Base-by-base conservation (phyloP, 2,888 invertebrate genomes). In the Xiphydria camelus region DNA sequence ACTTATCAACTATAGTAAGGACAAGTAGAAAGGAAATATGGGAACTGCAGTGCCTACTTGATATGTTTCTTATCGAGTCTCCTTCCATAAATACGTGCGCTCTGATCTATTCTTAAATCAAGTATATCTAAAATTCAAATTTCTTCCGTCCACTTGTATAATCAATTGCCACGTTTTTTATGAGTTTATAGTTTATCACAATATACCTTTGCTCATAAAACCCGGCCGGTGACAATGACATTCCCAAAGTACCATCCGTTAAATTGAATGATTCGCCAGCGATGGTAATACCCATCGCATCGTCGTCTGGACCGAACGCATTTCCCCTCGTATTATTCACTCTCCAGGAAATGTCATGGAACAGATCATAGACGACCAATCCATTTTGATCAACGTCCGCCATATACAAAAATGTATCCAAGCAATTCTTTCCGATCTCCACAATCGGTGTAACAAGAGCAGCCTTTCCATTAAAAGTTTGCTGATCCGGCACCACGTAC, bases 361-460 rank as follows among this genome's bases (percentile, higher is more conserved):
- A 51, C 1, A 68, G 47, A 55, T 70, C 64, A 47, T 72, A 75
- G 49, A 75, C 61, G 42, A 75, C 55, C n/a, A 75, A 39, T 20
- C 74, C 74, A 53, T 74, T 59, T 38, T 57, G 53, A 32, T 63
- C 58, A 14, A 75, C 74, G 45, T 75, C 75, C 34, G 73, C 74
- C 12, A 73, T 66, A 54, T 75, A 75, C 20, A 75, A 61, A 59
- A 61, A 61, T 40, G 74, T 54, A 46, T 75, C 68, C 22, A 53
- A 29, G 48, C 75, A 74, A 29, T 61, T 66, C 45, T 63, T 53
- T 23, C 71, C 70, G 42, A 75, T 54, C 3, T 75, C 75, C 20
- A 75, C 70, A 35, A 75, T 64, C 25, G 75, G 75, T 19, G 69
- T 73, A 25, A 75, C 75, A 18, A 66, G 61, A 38, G 68, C 60